These are phyloP conservation scores for Gallinago jamesoni DNA, from an alignment of 2,113 vertebrate genomes.

Conservation along the genomic window DNA sequence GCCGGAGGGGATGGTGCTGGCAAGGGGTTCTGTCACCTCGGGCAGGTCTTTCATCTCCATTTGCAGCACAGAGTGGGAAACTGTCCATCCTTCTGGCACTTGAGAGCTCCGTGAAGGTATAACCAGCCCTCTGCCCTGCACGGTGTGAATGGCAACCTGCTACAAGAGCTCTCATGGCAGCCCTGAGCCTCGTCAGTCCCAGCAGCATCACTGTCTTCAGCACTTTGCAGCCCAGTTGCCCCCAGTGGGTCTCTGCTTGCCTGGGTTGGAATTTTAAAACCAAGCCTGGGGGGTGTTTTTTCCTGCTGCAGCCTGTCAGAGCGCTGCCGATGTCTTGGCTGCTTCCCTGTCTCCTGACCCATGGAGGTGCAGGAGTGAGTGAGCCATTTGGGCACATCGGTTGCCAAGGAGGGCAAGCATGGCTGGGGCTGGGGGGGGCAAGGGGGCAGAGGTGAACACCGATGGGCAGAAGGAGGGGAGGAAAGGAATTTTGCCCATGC, in stretches of 20 bases:
- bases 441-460: not conserved
- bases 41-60: not conserved
- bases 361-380: rapidly evolving
- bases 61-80: not conserved
- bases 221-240: not conserved
- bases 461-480: not conserved
- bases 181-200: rapidly evolving
- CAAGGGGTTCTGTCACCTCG: not conserved
- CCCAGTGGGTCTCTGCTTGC: not conserved
- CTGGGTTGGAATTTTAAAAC: not conserved
- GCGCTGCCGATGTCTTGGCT: no score
- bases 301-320: not conserved
- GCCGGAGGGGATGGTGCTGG: not conserved
- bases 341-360: not conserved
- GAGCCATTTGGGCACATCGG: rapidly evolving
- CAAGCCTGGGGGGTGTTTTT: not conserved
- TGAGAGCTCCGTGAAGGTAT: not conserved
- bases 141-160: rapidly evolving
- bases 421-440: rapidly evolving
- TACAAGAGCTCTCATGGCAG: not conserved
- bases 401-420: not conserved
- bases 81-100: not conserved
- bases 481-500: not conserved
- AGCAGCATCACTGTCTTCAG: not conserved
- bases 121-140: not conserved